These are phyloP conservation scores for Macaca mulatta DNA, from an alignment of 2,113 vertebrate species.

Conservation along the genomic window DNA sequence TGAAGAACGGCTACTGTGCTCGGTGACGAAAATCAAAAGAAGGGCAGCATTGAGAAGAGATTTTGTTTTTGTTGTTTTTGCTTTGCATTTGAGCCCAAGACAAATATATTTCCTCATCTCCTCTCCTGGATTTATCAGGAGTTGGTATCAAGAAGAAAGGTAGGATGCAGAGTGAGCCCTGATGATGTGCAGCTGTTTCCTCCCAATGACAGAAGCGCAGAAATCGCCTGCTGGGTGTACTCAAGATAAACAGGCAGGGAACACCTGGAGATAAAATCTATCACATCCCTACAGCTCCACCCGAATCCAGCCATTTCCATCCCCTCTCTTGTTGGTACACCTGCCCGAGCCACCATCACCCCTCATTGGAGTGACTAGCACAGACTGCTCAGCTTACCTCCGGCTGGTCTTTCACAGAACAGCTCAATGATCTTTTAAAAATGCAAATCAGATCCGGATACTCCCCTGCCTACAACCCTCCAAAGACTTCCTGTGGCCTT, in stretches of 20 bases:
- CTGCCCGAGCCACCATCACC: rapidly evolving
- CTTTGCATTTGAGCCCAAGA: not conserved
- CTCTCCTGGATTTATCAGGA: not conserved
- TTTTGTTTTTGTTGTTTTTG: not conserved
- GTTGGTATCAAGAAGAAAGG: not conserved
- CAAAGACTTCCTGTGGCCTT: not conserved
- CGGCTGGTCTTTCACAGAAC: not conserved
- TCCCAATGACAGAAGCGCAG: not conserved
- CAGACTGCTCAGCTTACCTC: not conserved
- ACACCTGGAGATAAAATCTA: not conserved
- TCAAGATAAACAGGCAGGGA: not conserved
- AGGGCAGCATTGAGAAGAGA: not conserved
- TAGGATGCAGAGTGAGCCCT: rapidly evolving
- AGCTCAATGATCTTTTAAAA: not conserved
- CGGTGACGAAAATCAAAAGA: not conserved
- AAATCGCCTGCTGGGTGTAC: rapidly evolving
- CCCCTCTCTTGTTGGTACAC: not conserved
- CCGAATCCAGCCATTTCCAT: not conserved
- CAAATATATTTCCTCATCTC: not conserved
- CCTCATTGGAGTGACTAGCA: not conserved
- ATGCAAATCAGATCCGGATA: not conserved
- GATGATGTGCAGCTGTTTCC: not conserved
- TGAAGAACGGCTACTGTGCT: not conserved
- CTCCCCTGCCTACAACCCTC: not conserved
- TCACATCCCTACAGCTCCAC: not conserved